phyloP scores from a whole-genome alignment of 2,888 invertebrate genomes.

The Biston stratarius region DNA sequence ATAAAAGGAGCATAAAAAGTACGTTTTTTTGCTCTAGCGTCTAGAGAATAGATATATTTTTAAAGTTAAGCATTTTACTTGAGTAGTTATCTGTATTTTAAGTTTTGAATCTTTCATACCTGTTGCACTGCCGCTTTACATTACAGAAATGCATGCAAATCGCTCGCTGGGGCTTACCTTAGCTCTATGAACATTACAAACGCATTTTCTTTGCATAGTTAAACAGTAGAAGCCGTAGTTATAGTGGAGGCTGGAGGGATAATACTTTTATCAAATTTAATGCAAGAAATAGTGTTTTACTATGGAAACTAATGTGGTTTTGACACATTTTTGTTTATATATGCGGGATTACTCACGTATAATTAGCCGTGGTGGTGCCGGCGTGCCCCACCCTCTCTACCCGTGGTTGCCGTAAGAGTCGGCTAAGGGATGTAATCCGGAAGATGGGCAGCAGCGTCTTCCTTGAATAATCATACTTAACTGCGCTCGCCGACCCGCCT shows the following conservation, averaged over 20 bases:
- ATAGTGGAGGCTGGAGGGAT: not conserved
- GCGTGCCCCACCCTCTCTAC: no score
- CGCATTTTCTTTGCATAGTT: constrained; percentile 22
- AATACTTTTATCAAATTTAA: not conserved
- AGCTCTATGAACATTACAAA: constrained; percentile 28
- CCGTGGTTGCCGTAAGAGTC: no score
- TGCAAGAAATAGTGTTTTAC: no score
- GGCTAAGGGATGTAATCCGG: no score
- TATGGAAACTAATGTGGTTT: no score
- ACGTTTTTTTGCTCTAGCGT: constrained; percentile 11
- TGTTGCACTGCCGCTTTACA: constrained; percentile 54
- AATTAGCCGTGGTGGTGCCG: no score
- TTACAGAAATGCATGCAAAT: constrained; percentile 49
- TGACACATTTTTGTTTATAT: no score
- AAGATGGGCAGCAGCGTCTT: no score
- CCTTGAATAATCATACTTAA: no score
- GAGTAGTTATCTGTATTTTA: constrained; percentile 42
- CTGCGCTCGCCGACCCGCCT: no score
- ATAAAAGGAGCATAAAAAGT: constrained; percentile 27
- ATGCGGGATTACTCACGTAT: no score
- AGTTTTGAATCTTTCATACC: constrained; percentile 40
- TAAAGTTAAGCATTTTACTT: constrained; percentile 44
- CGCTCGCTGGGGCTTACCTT: constrained; percentile 31
- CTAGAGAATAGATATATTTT: constrained; percentile 20
- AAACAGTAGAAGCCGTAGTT: constrained; percentile 7